Base-by-base conservation (phyloP, 2,797 vertebrate species). In the Megaceryle alcyon region DNA sequence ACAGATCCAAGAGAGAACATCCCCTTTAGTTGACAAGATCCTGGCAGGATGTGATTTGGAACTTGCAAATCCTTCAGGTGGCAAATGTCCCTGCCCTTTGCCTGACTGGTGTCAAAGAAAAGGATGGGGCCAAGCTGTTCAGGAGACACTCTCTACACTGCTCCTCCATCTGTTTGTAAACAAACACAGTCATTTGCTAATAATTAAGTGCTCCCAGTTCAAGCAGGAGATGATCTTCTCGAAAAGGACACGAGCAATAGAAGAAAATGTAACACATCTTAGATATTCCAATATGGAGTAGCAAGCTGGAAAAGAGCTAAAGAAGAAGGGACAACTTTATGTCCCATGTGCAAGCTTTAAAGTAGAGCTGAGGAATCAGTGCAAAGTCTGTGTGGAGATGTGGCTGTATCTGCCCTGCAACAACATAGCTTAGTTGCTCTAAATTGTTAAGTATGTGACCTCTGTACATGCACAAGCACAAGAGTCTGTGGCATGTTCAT, bases 401-500 rank as follows among this genome's bases (percentile, higher is more conserved):
- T 60, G 51, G 20, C 57, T 83, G 3, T n/a, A 31, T 31, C 33
- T 66, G 31, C 28, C 6, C 22, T 60, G 33, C 33, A 82, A 8
- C 19, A 70, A 1, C 14, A 3, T 17, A 51, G 49, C 15, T 64
- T 35, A 25, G 39, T 64, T 81, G 53, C 56, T 81, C 0, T 19
- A 2, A 26, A 64, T 4, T 68, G 90, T 35, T 64, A 12, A 57
- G n/a, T 17, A 7, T 3, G 3, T 5, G 2, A 0, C 72, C n/a
- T 84, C 46, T 72, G 65, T 44, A 14, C 14, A 28, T 13, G 39
- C 35, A 16, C 10, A 29, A 14, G 3, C 4, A 29, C 51, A 31
- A 33, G 9, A 35, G 39, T 46, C 4, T 69, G 61, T 31, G 69
- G n/a, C 18, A 2, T 0, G 0, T 46, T 71, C 0, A 0, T 44